Percentiles rank a stretch among this genome's conserved stretches.
These are phyloP conservation scores for Psettodes erumei DNA, from an alignment of 2,113 vertebrate species.

Conservation along the genomic window DNA sequence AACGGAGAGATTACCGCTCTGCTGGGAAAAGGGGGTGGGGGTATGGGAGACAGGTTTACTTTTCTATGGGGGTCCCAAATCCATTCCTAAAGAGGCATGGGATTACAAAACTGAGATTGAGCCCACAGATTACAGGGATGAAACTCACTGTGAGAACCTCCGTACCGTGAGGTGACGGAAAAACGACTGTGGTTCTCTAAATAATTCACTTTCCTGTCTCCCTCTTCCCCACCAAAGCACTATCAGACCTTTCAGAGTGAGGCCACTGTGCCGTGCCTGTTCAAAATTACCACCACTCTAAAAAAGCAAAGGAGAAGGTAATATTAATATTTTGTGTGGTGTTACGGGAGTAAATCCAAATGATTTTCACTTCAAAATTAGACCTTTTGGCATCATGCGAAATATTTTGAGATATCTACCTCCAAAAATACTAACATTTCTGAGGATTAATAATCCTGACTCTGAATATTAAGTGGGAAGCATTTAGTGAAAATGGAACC, in stretches of 20 bases:
- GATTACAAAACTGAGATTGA: conserved; percentile 64
- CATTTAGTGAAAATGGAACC: neutral
- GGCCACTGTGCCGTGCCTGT: too few relatives aligned
- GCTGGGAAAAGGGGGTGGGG: conserved; percentile 34
- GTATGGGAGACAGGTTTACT: conserved; percentile 38
- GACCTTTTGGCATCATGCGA: neutral
- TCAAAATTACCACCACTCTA: neutral
- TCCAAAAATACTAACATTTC: neutral
- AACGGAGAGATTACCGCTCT: conserved; percentile 64
- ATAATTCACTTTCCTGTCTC: conserved; percentile 21
- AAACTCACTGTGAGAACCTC: conserved; percentile 41
- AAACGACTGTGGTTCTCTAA: conserved; percentile 20
- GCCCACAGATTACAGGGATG: conserved; percentile 50
- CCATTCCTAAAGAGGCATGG: conserved; percentile 47
- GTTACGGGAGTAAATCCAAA: neutral
- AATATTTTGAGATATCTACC: neutral
- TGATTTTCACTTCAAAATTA: neutral
- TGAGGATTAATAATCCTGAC: neutral
- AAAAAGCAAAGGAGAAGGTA: neutral
- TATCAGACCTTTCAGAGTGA: neutral
- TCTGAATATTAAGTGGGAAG: conserved; percentile 2
- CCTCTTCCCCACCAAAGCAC: neutral
- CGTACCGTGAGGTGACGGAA: neutral
- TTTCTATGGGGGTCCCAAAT: conserved; percentile 58
- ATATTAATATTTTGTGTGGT: neutral